phyloP scores from a whole-genome alignment of 2,888 invertebrate genomes.

The Dicyrtomina minuta region DNA sequence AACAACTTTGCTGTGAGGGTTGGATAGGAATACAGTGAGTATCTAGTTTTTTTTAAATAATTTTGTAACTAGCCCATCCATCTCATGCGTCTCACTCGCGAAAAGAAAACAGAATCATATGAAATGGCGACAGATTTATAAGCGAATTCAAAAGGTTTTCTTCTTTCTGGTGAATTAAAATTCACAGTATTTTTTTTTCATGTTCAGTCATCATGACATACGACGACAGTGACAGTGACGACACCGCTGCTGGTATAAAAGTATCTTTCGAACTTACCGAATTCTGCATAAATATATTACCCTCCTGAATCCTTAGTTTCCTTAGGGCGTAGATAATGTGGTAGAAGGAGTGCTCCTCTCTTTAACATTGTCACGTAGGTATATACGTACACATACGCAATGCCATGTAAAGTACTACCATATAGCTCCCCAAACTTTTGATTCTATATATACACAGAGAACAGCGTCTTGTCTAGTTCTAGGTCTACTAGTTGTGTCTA shows the following conservation, averaged over 20 bases:
- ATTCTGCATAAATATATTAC: constrained; percentile 7
- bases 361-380: no score
- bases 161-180: constrained; percentile 6
- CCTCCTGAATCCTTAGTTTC: not conserved
- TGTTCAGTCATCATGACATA: constrained; percentile 22
- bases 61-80: constrained; percentile 1
- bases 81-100: not conserved
- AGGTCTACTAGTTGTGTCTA: no score
- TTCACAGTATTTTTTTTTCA: constrained; percentile 15
- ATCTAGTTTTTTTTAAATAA: no score
- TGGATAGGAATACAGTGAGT: no score
- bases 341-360: no score
- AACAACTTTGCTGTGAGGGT: no score
- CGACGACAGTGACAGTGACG: constrained; percentile 23
- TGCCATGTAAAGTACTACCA: no score
- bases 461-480: no score
- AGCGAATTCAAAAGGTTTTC: constrained; percentile 8
- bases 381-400: no score
- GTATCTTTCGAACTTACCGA: constrained; percentile 9
- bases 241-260: constrained; percentile 11
- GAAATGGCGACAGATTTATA: constrained; percentile 15
- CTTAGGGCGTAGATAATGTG: no score
- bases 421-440: no score
- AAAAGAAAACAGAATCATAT: constrained; percentile 4
- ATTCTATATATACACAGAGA: no score